phyloP scores from a whole-genome alignment of 2,888 invertebrate genomes.

The Sceliomorpha sp. region DNA sequence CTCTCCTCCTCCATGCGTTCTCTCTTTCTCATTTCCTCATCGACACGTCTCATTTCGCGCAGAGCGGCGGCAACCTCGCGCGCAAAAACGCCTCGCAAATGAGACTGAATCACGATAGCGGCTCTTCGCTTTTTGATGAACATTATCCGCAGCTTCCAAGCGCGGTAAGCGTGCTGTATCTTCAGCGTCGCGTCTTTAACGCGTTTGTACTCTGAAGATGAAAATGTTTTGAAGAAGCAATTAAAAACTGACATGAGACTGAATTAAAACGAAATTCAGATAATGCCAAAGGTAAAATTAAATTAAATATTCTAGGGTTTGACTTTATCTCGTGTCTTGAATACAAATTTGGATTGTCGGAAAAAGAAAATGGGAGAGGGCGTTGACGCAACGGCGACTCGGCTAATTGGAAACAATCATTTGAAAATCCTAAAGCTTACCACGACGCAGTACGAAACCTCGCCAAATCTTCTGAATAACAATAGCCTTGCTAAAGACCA shows the following conservation, averaged over 20 bases:
- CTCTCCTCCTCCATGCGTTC: slow-evolving; percentile 88
- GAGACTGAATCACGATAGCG: slow-evolving; percentile 91
- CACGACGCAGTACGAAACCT: slow-evolving; percentile 84
- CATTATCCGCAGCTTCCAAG: slow-evolving; percentile 90
- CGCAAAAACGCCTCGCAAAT: slow-evolving; percentile 93
- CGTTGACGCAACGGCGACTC: no score
- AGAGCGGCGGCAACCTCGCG: slow-evolving; percentile 93
- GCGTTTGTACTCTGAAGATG: slow-evolving; percentile 83
- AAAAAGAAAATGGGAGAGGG: not conserved
- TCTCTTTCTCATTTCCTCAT: slow-evolving; percentile 91
- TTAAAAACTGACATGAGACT: not conserved
- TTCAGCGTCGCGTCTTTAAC: slow-evolving; percentile 86
- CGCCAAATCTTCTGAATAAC: slow-evolving; percentile 89
- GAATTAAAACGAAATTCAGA: not conserved
- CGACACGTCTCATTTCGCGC: slow-evolving; percentile 92
- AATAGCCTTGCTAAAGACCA: slow-evolving; percentile 86
- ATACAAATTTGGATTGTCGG: no score
- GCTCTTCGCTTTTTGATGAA: slow-evolving; percentile 91
- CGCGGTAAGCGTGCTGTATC: slow-evolving; percentile 91
- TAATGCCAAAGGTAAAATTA: no score
- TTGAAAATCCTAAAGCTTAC: no score
- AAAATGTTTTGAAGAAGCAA: no score
- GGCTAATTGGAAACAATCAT: no score
- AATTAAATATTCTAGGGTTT: no score
- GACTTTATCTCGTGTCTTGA: no score